Evolutionary conservation across 2,113 vertebrate species (phyloP).

Genomic region (Tetrao urogallus): DNA sequence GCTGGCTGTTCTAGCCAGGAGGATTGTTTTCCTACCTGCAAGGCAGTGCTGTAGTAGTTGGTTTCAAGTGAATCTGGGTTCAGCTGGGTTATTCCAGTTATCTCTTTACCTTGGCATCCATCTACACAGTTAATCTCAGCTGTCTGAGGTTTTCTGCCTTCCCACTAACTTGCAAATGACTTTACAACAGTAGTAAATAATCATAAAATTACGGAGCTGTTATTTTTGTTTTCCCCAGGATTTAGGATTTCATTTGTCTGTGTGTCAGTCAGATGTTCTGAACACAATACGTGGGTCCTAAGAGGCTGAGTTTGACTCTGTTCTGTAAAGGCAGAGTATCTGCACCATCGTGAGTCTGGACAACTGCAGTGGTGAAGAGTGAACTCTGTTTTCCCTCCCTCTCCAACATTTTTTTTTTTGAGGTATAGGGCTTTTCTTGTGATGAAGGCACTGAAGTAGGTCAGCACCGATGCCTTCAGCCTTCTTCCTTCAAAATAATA

Average conservation of each 20-base stretch:
- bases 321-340: not conserved
- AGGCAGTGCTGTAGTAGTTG: not conserved
- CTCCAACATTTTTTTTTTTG: not conserved
- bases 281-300: rapidly evolving
- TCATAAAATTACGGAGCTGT: not conserved
- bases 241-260: not conserved
- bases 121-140: not conserved
- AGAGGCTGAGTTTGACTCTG: not conserved
- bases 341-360: not conserved
- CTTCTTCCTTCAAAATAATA: not conserved
- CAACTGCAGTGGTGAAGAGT: not conserved
- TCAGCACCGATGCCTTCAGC: not conserved
- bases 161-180: not conserved
- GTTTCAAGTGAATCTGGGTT: not conserved
- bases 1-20: not conserved
- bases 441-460: not conserved
- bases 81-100: not conserved
- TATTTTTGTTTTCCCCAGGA: not conserved
- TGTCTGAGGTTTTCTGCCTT: not conserved
- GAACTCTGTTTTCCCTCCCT: not conserved
- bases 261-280: not conserved
- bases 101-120: not conserved
- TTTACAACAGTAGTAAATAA: not conserved
- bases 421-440: not conserved
- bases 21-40: not conserved